phyloP scores from a whole-genome alignment of 2,888 invertebrate species.

The Poecilus cupreus region DNA sequence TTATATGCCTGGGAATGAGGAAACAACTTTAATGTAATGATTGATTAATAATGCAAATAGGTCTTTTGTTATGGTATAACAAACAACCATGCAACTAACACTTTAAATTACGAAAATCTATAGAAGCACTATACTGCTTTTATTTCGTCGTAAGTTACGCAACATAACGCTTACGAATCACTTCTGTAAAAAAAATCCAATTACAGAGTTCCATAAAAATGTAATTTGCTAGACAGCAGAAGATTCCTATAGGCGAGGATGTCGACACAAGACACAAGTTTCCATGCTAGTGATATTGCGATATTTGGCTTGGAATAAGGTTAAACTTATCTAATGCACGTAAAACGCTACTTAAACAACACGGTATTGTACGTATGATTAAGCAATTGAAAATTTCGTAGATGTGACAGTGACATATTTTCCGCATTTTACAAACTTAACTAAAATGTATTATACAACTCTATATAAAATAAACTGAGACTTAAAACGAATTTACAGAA shows the following conservation, averaged over 20 bases:
- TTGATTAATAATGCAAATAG: background rate
- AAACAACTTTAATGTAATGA: too few relatives aligned
- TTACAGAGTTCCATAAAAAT: slow-evolving; percentile 38
- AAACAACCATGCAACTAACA: slow-evolving; percentile 28
- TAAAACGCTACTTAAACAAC: slow-evolving; percentile 32
- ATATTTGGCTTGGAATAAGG: too few relatives aligned
- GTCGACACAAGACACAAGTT: too few relatives aligned
- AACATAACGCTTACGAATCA: background rate
- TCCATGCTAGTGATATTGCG: too few relatives aligned
- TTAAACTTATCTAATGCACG: slow-evolving; percentile 32
- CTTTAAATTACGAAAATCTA: slow-evolving; percentile 45
- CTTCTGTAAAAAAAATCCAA: slow-evolving; percentile 40
- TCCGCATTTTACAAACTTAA: background rate
- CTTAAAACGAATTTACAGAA: too few relatives aligned
- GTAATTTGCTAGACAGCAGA: slow-evolving; percentile 32
- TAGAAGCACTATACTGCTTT: too few relatives aligned
- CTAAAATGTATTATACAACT: too few relatives aligned
- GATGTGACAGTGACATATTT: background rate
- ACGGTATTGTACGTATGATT: slow-evolving; percentile 24
- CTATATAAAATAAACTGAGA: too few relatives aligned
- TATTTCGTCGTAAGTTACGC: slow-evolving; percentile 21
- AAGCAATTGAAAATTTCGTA: slow-evolving; percentile 24
- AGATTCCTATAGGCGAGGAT: background rate
- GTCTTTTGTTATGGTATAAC: slow-evolving; percentile 16
- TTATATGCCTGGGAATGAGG: too few relatives aligned